Conservation (phyloP, 2,888 invertebrate genomes). For the Boloria selene region DNA sequence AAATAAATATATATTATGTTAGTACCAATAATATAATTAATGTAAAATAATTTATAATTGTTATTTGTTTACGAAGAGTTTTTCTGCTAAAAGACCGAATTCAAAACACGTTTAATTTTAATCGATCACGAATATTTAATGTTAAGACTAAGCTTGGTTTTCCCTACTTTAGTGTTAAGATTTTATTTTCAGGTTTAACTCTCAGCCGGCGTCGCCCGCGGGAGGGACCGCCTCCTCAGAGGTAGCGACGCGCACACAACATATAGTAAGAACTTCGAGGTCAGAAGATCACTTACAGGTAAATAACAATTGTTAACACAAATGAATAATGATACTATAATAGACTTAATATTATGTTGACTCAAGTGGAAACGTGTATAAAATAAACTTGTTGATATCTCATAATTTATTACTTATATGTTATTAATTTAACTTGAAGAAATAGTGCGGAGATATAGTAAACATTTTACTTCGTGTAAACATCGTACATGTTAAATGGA, state of each 20-base stretch:
- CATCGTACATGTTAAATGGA: neutral
- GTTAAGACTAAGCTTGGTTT: no score
- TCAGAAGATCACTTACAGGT: conserved; percentile 95
- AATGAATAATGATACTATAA: neutral
- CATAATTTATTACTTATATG: neutral
- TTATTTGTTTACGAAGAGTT: no score
- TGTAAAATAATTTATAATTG: no score
- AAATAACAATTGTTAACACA: conserved; percentile 22
- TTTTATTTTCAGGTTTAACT: conserved; percentile 64
- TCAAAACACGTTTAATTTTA: no score
- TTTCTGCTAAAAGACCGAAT: no score
- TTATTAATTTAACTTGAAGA: conserved; percentile 11
- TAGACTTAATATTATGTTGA: conserved; percentile 1
- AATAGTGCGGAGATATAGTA: neutral
- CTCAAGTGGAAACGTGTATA: neutral
- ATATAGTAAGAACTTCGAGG: conserved; percentile 92
- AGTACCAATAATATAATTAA: no score
- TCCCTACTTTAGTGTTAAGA: no score
- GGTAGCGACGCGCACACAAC: conserved; percentile 78
- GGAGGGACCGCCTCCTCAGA: conserved; percentile 55
- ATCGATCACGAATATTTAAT: no score
- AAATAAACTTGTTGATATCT: conserved; percentile 4
- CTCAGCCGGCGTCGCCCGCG: conserved; percentile 76
- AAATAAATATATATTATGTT: no score
- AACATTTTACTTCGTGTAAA: neutral